Evolutionary conservation across 64 coral and sea anemone species (phyloP).

Genomic region (Platygyra sinensis): DNA sequence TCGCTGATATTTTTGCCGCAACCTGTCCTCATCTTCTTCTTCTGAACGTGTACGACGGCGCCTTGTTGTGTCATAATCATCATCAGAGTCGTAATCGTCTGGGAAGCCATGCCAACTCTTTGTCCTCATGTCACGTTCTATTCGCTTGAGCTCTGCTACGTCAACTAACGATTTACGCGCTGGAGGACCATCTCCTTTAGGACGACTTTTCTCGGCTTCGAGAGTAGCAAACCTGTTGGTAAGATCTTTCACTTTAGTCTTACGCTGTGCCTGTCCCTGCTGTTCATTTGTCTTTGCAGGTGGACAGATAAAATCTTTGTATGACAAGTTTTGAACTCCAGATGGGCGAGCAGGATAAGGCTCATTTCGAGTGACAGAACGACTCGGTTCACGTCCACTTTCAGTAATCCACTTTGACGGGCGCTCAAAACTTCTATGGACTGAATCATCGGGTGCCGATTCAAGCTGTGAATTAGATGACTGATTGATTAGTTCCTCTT

Average conservation of each 20-base stretch:
- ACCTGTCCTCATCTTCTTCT: slow-evolving; percentile 2
- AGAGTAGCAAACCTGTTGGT: slow-evolving; percentile 37
- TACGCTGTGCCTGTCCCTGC: not conserved
- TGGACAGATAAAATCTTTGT: slow-evolving; percentile 61
- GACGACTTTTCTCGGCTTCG: slow-evolving; percentile 32
- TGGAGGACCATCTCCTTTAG: slow-evolving; percentile 36
- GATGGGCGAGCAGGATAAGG: not conserved
- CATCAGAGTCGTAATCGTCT: slow-evolving; percentile 6
- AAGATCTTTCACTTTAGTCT: slow-evolving; percentile 58
- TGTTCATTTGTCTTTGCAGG: slow-evolving; percentile 27
- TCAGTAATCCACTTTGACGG: not conserved
- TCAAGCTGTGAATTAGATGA: slow-evolving; percentile 5
- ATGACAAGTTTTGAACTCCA: slow-evolving; percentile 34
- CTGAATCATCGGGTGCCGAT: not conserved
- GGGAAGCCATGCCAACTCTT: slow-evolving; percentile 34
- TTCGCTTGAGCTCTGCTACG: slow-evolving; percentile 44
- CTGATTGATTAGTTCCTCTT: slow-evolving; percentile 23
- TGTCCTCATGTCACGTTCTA: slow-evolving; percentile 38
- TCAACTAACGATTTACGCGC: slow-evolving; percentile 54
- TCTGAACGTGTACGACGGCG: not conserved
- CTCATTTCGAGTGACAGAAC: not conserved
- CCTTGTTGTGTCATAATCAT: not conserved
- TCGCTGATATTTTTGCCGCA: not conserved
- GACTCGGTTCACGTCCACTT: not conserved
- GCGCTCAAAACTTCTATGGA: not conserved